These are phyloP conservation scores for Zaprionus nigranus DNA, from an alignment of 1,140 invertebrate genomes.

Conservation along the genomic window DNA sequence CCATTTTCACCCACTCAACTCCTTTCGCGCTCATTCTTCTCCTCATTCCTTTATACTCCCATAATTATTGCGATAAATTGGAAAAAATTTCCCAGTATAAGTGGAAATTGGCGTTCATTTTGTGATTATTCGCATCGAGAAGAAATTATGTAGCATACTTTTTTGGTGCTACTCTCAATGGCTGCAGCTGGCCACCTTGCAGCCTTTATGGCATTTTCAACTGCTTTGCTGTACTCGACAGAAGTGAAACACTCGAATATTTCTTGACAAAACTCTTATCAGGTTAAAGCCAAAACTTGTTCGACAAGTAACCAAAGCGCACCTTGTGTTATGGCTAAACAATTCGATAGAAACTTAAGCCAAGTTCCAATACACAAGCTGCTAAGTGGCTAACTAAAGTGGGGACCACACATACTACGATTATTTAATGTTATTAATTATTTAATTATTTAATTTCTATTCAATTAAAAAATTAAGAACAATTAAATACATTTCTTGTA, in stretches of 20 bases:
- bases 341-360: neutral
- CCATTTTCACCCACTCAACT: neutral
- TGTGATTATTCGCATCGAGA: neutral
- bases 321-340: neutral
- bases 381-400: neutral
- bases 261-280: neutral
- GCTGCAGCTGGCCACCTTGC: neutral
- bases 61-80: slow-evolving; percentile 14
- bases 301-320: neutral
- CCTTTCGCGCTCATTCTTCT: neutral
- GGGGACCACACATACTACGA: accelerated
- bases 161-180: neutral
- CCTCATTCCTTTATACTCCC: neutral
- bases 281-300: neutral
- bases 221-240: neutral
- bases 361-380: neutral
- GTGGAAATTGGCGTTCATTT: neutral
- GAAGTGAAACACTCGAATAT: neutral
- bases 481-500: too few relatives aligned
- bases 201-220: neutral
- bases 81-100: neutral
- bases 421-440: too few relatives aligned
- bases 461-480: too few relatives aligned
- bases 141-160: slow-evolving; percentile 18
- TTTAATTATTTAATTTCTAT: too few relatives aligned